Evolutionary conservation across 2,888 invertebrate species (phyloP), one percentile per base, ranked within the genome.

Genomic region (Rhingia rostrata): DNA sequence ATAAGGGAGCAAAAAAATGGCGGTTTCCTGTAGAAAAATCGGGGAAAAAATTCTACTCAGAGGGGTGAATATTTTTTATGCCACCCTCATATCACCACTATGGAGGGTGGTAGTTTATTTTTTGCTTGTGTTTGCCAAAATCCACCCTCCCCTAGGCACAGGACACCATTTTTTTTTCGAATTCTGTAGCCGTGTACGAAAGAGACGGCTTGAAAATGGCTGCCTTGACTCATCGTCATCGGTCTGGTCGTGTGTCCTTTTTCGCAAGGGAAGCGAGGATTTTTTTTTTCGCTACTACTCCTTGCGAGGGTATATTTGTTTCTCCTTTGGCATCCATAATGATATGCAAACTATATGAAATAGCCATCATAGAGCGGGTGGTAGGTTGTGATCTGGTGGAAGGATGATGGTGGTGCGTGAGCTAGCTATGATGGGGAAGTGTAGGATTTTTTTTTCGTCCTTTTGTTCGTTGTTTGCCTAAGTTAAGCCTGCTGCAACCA

Each of bases 21-120:
- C 88, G 88, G 87, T 88, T 87, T 87, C 87, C 88, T 87, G 86
- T 69, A 80, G 78, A 86, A 87, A 78, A 74, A 80, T 75, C 60
- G 53, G 22, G 32, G 56, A 86, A 78, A 70, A 78, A 61, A 33
- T 4, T 4, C 33, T n/a, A 30, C 30, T 14, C 39, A 14, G 69
- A 66, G 84, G 83, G 79, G 79, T 80, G 84, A 75, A 56, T 49
- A 56, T 69, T 79, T 79, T 78, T 61, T 53, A 12, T 35, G 33
- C 43, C 64, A 60, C 53, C 60, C 60, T 47, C 63, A 35, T 41
- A 32, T 35, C 45, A 49, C 53, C 63, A n/a, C 63, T 47, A 41
- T 60, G 64, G 74, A 60, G 79, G 79, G 83, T 84, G 74, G 61
- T 14, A 14, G n/a, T 53, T 69, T 58, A n/a, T 78, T 79, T 39